Evolutionary conservation across 2,797 vertebrate species (phyloP).

Genomic region (Leptoclinus maculatus): DNA sequence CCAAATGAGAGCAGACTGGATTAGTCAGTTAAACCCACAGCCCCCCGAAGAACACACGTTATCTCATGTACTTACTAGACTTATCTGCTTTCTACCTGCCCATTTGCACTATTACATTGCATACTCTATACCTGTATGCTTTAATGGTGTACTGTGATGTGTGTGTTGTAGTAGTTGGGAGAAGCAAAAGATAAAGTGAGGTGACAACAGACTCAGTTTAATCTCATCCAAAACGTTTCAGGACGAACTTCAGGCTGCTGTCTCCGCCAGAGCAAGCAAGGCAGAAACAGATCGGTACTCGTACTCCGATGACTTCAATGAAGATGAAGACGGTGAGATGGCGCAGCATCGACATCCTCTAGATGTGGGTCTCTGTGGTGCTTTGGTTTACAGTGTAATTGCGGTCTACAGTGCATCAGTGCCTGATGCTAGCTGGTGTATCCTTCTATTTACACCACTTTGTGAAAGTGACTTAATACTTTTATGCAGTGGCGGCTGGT

Average conservation of each 20-base stretch:
- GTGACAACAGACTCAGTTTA: neutral
- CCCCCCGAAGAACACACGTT: too few relatives aligned
- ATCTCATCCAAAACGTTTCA: slow-evolving; percentile 56
- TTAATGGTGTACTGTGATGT: neutral
- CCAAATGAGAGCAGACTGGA: neutral
- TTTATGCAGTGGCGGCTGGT: too few relatives aligned
- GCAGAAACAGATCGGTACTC: slow-evolving; percentile 71
- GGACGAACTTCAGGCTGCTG: slow-evolving; percentile 88
- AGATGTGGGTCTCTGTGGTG: neutral
- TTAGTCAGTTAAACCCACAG: neutral
- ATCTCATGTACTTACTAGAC: neutral
- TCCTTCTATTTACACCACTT: neutral
- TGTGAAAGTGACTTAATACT: too few relatives aligned
- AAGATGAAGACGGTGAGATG: slow-evolving; percentile 80
- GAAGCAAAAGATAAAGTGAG: neutral
- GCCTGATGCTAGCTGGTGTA: neutral
- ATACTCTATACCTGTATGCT: neutral
- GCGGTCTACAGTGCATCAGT: neutral
- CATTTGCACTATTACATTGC: neutral
- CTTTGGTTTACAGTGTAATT: neutral
- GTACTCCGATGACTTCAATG: slow-evolving; percentile 87
- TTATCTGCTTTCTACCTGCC: neutral
- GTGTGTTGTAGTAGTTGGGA: neutral
- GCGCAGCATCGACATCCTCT: neutral
- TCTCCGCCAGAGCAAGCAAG: slow-evolving; percentile 81